phyloP scores from a whole-genome alignment of 2,113 vertebrate species.

The Bothrops jararaca region DNA sequence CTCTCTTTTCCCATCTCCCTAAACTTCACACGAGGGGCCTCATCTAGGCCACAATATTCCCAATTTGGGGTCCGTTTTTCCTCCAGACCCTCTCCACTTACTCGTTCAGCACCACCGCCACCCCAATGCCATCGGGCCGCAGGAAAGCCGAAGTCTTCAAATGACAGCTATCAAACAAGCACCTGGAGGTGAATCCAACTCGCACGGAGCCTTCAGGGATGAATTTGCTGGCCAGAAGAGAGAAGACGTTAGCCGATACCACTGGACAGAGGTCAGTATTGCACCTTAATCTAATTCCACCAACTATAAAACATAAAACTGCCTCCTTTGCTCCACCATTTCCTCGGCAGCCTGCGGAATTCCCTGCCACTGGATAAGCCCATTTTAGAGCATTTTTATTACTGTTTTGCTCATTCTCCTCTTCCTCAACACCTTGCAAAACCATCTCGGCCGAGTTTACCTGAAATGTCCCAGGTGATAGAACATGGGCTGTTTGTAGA shows the following conservation, averaged over 20 bases:
- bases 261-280: not conserved
- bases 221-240: constrained; percentile 74
- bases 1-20: not conserved
- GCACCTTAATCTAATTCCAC: not conserved
- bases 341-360: not conserved
- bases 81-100: constrained; percentile 4
- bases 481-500: constrained; percentile 95
- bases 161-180: not conserved
- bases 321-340: not conserved
- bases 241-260: not conserved
- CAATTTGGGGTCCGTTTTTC: not conserved
- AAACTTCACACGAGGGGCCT: not conserved
- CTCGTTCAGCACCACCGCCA: constrained; percentile 79
- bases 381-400: not conserved
- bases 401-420: not conserved
- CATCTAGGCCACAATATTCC: too few relatives aligned
- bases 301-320: not conserved
- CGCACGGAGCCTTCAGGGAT: constrained; percentile 78
- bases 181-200: constrained; percentile 56
- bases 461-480: constrained; percentile 94
- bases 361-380: not conserved
- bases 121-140: constrained; percentile 63
- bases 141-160: constrained; percentile 75
- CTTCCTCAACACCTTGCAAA: too few relatives aligned
- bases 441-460: constrained; percentile 55